phyloP scores from a whole-genome alignment of 1,140 invertebrate species.

The Hycleus cichorii region DNA sequence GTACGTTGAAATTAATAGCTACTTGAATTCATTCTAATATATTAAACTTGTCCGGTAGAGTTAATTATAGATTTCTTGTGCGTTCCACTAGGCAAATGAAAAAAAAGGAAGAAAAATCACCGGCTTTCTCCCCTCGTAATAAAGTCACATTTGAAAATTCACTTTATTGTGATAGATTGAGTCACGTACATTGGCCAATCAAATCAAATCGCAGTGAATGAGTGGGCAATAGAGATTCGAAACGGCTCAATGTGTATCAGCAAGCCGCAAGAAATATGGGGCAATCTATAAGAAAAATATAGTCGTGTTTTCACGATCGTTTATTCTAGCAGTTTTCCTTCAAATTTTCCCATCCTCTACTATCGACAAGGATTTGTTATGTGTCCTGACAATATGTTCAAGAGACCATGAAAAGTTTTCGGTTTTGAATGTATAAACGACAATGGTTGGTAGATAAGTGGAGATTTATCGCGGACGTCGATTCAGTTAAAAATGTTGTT shows the following conservation, averaged over 20 bases:
- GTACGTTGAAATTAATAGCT: no score
- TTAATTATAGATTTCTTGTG: no score
- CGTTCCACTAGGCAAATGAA: no score
- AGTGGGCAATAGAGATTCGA: conserved; percentile 23
- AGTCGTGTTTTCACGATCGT: conserved; percentile 18
- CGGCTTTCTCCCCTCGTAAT: no score
- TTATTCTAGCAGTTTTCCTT: conserved; percentile 1
- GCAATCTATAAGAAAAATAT: conserved; percentile 27
- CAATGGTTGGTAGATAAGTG: no score
- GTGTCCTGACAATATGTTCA: conserved; percentile 8
- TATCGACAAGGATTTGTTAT: conserved; percentile 10
- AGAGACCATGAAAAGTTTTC: no score
- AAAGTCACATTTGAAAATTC: conserved; percentile 1
- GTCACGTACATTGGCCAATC: conserved; percentile 21
- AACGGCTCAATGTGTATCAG: conserved; percentile 23
- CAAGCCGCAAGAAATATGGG: conserved; percentile 24
- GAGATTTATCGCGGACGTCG: no score
- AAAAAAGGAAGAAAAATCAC: no score
- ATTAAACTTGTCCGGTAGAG: no score
- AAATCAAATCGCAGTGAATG: conserved; percentile 25
- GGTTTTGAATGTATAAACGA: no score
- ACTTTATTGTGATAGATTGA: conserved; percentile 16
- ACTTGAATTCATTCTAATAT: no score
- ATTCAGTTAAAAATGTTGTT: no score
- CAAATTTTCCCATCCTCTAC: not conserved